phyloP scores from a whole-genome alignment of 2,113 vertebrate species.

The Dromiciops gliroides region DNA sequence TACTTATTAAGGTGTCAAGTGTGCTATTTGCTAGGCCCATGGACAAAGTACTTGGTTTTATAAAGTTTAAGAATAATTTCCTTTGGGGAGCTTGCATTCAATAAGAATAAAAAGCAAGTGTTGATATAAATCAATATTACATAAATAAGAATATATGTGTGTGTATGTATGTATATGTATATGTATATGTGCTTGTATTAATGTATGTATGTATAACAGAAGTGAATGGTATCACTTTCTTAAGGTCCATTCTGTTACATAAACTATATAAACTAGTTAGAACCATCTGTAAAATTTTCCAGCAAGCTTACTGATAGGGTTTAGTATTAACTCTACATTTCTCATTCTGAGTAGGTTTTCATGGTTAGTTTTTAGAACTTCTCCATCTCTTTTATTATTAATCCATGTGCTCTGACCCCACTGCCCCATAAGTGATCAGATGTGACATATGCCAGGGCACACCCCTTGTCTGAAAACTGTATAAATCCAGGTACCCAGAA shows the following conservation, averaged over 20 bases:
- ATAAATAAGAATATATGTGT: not conserved
- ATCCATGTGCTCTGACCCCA: not conserved
- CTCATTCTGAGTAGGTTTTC: not conserved
- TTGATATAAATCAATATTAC: not conserved
- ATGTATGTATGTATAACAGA: not conserved
- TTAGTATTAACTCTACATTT: not conserved
- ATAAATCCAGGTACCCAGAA: not conserved
- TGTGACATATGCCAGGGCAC: not conserved
- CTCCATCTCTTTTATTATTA: not conserved
- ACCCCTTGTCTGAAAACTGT: not conserved
- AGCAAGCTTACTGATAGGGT: not conserved
- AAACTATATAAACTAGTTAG: not conserved
- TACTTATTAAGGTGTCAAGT: not conserved
- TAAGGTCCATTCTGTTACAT: not conserved
- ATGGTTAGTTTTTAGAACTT: not conserved
- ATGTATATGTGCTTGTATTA: no score
- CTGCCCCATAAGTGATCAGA: not conserved
- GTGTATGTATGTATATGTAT: no score
- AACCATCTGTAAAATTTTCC: not conserved
- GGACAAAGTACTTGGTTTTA: not conserved
- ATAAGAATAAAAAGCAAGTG: not conserved
- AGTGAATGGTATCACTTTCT: not conserved
- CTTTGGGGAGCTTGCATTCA: not conserved
- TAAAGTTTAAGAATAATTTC: not conserved
- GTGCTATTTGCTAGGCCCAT: not conserved